Percentiles rank a stretch among this genome's conserved stretches.
phyloP scores from a whole-genome alignment of 2,888 invertebrate genomes.

The Nymphalis polychloros region DNA sequence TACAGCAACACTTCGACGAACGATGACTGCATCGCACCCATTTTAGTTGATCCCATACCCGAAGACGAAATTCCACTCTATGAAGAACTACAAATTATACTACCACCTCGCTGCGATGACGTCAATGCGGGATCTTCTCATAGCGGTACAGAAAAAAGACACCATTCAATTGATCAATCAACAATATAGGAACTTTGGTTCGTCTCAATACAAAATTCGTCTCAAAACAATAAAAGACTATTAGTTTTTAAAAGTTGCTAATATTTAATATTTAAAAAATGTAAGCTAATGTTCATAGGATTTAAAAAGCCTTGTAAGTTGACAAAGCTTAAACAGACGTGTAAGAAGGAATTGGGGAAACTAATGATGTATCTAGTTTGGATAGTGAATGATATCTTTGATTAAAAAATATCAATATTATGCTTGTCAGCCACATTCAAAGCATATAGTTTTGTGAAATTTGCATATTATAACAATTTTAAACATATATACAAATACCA shows the following conservation, averaged over 20 bases:
- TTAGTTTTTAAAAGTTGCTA: background rate
- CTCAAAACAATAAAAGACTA: too few species aligned
- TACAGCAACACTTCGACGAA: slow-evolving; percentile 52
- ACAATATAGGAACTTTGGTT: too few species aligned
- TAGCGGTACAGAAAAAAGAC: slow-evolving; percentile 45
- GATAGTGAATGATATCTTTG: slow-evolving; percentile 53
- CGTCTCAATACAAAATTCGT: too few species aligned
- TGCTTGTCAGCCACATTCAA: background rate
- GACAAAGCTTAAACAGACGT: slow-evolving; percentile 46
- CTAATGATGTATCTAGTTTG: slow-evolving; percentile 50
- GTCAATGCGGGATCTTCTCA: slow-evolving; percentile 57
- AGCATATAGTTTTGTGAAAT: too few species aligned
- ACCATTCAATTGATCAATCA: too few species aligned
- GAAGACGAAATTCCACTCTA: slow-evolving; percentile 68
- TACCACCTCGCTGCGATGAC: slow-evolving; percentile 72
- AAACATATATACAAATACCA: too few species aligned
- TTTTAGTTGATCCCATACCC: slow-evolving; percentile 57
- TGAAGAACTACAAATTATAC: slow-evolving; percentile 72
- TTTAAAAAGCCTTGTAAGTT: slow-evolving; percentile 43
- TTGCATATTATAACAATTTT: too few species aligned
- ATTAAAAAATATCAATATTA: slow-evolving; percentile 20
- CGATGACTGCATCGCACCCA: slow-evolving; percentile 58
- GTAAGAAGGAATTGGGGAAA: slow-evolving; percentile 48
- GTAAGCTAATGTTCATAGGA: background rate
- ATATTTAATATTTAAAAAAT: background rate